These are phyloP conservation scores for Congeria kusceri DNA, from an alignment of 2,888 invertebrate genomes.

Conservation along the genomic window DNA sequence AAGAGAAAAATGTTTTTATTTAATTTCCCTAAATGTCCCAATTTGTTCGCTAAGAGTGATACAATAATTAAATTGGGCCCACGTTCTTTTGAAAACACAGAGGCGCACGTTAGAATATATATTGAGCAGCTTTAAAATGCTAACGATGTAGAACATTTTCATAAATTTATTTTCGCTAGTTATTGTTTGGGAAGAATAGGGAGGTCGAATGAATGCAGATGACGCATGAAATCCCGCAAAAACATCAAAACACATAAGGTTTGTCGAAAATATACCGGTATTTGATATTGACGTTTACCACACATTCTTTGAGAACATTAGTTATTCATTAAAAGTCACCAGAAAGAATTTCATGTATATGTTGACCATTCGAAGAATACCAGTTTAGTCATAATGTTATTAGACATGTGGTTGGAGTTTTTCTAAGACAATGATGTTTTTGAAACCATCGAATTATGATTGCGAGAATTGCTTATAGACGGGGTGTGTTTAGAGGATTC, in stretches of 20 bases:
- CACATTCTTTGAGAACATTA: slow-evolving; percentile 2
- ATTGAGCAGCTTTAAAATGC: slow-evolving; percentile 23
- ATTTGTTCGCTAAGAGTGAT: slow-evolving; percentile 20
- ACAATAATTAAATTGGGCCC: slow-evolving; percentile 11
- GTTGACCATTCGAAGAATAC: too few species aligned
- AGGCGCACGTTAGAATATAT: slow-evolving; percentile 18
- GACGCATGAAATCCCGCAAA: slow-evolving; percentile 8
- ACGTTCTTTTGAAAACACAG: slow-evolving; percentile 24
- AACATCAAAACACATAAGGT: slow-evolving; percentile 13
- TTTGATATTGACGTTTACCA: slow-evolving; percentile 19
- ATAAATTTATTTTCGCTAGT: slow-evolving; percentile 40
- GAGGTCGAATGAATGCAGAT: background rate
- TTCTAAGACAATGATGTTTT: too few species aligned
- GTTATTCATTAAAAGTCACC: too few species aligned
- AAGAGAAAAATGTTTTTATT: slow-evolving; percentile 11
- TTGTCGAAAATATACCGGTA: background rate
- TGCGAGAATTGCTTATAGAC: too few species aligned
- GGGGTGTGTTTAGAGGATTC: too few species aligned
- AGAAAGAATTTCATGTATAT: too few species aligned
- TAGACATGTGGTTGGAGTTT: too few species aligned
- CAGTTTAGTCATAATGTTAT: too few species aligned
- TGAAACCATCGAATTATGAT: too few species aligned
- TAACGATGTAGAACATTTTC: background rate
- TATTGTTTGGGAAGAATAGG: slow-evolving; percentile 36
- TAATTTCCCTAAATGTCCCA: slow-evolving; percentile 39